These are phyloP conservation scores for Spongilla lacustris DNA, from an alignment of 37 sponge, comb jelly and placozoan genomes.

Conservation along the genomic window DNA sequence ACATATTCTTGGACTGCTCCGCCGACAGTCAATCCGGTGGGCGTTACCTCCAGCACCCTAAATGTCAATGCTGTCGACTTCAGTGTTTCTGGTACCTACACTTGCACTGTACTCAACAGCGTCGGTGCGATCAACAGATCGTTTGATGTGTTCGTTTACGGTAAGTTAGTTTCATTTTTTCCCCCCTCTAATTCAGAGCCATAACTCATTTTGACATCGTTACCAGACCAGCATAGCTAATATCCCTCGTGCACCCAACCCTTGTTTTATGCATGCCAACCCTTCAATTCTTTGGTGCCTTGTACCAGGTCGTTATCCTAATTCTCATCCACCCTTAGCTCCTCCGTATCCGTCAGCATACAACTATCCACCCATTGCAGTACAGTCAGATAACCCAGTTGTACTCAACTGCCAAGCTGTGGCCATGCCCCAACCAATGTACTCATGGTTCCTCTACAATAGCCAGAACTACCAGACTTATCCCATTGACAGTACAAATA, in stretches of 20 bases:
- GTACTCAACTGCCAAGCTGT: background rate
- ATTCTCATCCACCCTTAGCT: too few relatives aligned
- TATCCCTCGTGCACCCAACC: too few relatives aligned
- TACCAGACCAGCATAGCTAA: too few relatives aligned
- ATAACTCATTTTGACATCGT: too few relatives aligned
- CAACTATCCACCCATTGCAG: background rate
- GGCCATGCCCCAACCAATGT: slow-evolving; percentile 9
- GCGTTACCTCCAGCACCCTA: background rate
- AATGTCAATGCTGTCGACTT: background rate
- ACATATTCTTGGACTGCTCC: slow-evolving; percentile 15
- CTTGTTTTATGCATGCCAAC: too few relatives aligned
- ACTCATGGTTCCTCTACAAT: background rate
- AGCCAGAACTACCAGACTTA: background rate
- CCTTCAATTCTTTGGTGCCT: too few relatives aligned
- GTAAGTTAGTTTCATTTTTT: background rate
- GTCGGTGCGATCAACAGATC: background rate
- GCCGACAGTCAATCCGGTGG: background rate
- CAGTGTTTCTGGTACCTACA: background rate
- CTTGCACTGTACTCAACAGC: background rate
- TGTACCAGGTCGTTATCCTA: too few relatives aligned
- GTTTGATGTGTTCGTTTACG: background rate
- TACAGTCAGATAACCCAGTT: background rate
- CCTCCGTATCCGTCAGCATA: slow-evolving; percentile 3
- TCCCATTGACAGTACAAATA: background rate
- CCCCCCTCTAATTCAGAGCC: too few relatives aligned